Evolutionary conservation across 2,797 vertebrate genomes (phyloP).

Genomic region (Propithecus deckenii): DNA sequence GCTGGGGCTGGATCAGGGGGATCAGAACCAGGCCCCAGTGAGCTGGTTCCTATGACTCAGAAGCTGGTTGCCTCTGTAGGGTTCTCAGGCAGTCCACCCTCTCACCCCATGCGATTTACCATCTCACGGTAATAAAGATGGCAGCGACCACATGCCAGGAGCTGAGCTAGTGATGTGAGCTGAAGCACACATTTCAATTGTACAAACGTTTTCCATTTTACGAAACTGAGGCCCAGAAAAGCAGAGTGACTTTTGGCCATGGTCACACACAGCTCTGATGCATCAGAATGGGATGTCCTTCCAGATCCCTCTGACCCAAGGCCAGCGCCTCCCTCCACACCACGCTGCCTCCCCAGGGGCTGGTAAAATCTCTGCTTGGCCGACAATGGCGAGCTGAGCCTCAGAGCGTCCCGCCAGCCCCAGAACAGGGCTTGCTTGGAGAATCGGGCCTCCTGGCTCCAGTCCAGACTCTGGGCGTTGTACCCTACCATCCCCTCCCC

Average conservation of each 20-base stretch:
- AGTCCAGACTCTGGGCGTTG: not conserved
- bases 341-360: accelerated
- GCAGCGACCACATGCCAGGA: not conserved
- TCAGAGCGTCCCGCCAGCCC: accelerated
- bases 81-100: not conserved
- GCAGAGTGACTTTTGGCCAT: not conserved
- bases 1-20: not conserved
- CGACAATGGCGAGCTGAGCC: accelerated
- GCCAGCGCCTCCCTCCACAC: accelerated
- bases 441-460: not conserved
- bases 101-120: not conserved
- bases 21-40: not conserved
- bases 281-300: not conserved
- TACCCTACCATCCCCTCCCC: accelerated
- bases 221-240: not conserved
- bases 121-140: not conserved
- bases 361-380: not conserved
- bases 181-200: not conserved
- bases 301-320: not conserved
- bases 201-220: not conserved
- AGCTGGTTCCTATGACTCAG: not conserved
- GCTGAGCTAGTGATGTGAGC: not conserved
- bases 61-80: not conserved
- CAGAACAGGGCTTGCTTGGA: not conserved
- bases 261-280: not conserved